These are phyloP conservation scores for Pelobates cultripes DNA, from an alignment of 2,797 vertebrate genomes.

Conservation along the genomic window DNA sequence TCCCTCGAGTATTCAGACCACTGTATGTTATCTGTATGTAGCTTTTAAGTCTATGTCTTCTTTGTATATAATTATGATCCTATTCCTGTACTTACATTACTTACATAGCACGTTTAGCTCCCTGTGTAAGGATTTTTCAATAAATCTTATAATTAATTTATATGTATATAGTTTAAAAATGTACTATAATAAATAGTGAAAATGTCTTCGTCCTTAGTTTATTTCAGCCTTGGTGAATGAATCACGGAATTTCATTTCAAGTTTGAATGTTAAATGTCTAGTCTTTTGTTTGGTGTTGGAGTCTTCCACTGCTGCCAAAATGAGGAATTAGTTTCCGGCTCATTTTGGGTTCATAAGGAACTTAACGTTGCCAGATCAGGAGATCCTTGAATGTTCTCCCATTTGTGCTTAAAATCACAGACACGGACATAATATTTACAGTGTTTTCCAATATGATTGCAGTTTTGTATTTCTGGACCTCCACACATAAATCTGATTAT, in stretches of 20 bases:
- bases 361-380: conserved; percentile 13
- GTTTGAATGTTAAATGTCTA: not conserved
- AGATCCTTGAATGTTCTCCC: conserved; percentile 7
- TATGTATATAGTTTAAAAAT: too few species aligned
- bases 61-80: too few species aligned
- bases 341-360: conserved; percentile 7
- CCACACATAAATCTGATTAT: not conserved
- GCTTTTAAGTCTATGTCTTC: too few species aligned
- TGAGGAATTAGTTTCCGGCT: conserved; percentile 21
- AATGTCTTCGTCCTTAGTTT: too few species aligned
- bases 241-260: not conserved
- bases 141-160: too few species aligned
- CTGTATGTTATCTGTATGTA: too few species aligned
- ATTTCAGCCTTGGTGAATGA: not conserved
- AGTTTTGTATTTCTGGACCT: not conserved
- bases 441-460: not conserved
- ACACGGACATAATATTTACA: conserved; percentile 9
- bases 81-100: too few species aligned
- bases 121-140: too few species aligned
- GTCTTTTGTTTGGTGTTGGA: not conserved
- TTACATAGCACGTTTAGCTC: too few species aligned
- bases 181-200: too few species aligned
- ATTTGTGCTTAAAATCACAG: not conserved
- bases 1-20: too few species aligned
- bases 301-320: not conserved